A percentile compares a stretch with the other conserved stretches of the same genome.
Evolutionary conservation across 1,140 invertebrate genomes (phyloP).

Genomic region (Cheumatopsyche charites): DNA sequence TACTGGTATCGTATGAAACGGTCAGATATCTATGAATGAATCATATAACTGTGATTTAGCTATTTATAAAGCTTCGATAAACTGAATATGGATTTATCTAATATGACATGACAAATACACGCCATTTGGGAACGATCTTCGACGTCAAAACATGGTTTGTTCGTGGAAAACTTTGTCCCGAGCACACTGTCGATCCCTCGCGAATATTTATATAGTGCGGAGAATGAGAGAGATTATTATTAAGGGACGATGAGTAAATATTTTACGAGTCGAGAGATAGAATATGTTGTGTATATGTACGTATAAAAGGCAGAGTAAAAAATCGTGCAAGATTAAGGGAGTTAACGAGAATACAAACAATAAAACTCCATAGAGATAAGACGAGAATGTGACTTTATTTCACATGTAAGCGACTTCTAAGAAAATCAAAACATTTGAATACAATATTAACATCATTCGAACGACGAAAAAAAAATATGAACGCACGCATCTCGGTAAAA

Average conservation of each 20-base stretch:
- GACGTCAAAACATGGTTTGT: not conserved
- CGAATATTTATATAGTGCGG: conserved; percentile 3
- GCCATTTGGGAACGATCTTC: not conserved
- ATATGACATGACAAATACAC: not conserved
- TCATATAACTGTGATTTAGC: no score
- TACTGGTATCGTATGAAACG: no score
- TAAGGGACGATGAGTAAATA: conserved; percentile 4
- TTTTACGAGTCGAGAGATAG: conserved; percentile 5
- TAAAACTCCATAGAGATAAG: not conserved
- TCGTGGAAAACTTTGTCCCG: not conserved
- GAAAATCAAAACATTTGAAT: no score
- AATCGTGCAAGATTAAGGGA: not conserved
- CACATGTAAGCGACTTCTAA: no score
- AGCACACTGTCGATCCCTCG: not conserved
- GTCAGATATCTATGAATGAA: no score
- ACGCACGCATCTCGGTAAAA: no score
- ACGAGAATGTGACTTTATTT: no score
- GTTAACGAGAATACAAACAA: conserved; percentile 13
- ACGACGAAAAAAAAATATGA: no score
- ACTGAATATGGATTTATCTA: no score
- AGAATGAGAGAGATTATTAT: conserved; percentile 1
- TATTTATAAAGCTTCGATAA: no score
- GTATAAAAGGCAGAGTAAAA: not conserved
- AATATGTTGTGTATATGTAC: no score
- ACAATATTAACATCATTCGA: no score